Base-by-base conservation (phyloP, 2,797 vertebrate species). In the Alexandromys oeconomus region DNA sequence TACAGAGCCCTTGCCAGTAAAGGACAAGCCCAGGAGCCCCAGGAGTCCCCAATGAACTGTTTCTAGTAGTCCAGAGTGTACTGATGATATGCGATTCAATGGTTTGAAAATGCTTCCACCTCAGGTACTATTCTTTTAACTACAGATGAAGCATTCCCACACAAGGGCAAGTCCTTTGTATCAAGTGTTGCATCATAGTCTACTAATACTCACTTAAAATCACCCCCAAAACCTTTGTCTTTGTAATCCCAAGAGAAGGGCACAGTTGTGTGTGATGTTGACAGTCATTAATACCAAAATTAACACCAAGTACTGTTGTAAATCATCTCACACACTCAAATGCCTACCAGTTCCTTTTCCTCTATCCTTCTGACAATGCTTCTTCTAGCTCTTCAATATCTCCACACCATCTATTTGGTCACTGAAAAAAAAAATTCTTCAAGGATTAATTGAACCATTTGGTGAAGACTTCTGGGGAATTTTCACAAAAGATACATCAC, bases 401-500 rank as follows among this genome's bases (percentile, higher is more conserved):
- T 82, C 80, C 48, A 97, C 82, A 61, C n/a, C 51, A 76, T 92
- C n/a, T 88, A 27, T 92, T 87, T 96, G 69, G 40, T 51, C 37
- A 92, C 1, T 51, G 43, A 46, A 3, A 63, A 63, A 80, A 93
- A 87, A 93, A 90, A 89, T 29, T 84, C 74, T 79, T 94, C 34
- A 67, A 93, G 80, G 80, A 94, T 94, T 97, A 93, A 94, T 29
- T 93, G 40, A 97, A 89, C 40, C 88, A 96, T 91, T 93, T 69
- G 34, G 46, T 82, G 65, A 84, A 90, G 61, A 92, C 27, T 94
- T 96, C 87, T 96, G 81, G 48, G 73, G 87, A 92, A 88, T 67
- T 79, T 79, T 78, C 46, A 86, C 51, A 76, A 93, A 89, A 85
- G 71, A 88, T 69, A 91, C 54, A 93, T 74, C 48, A 73, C 51